Base-by-base conservation (phyloP, 2,113 vertebrate species). In the Ranitomeya imitator region DNA sequence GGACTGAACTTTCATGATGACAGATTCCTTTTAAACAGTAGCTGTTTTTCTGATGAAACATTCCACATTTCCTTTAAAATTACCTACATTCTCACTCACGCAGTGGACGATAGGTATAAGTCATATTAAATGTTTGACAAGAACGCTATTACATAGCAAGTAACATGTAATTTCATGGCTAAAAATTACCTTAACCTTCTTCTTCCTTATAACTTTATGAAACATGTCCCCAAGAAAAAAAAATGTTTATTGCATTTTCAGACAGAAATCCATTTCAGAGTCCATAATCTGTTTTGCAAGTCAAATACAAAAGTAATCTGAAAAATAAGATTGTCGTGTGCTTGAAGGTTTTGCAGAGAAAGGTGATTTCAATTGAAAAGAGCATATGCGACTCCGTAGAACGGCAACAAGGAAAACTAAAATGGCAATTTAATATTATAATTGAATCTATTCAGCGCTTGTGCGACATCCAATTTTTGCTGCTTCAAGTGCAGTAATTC, bases 261-360 rank as follows among this genome's bases (percentile, higher is more conserved):
- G 45, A 54, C 14, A 67, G 67, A 73, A 85, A 85, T 55, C 83
- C 52, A 63, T 83, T 63, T 65, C 60, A 45, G 19, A 16, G 57
- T 19, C 37, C 26, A n/a, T 37, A 52, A 83, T 54, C 54, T 85
- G 19, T 73, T 85, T 73, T 85, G 83, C 67, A 85, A 85, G 83
- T 85, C 54, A 85, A 74, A 85, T 73, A 12, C 52, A 55, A n/a
- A 14, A 19, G 55, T 16, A 85, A 85, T 73, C 26, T 74, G 54
- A 59, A 73, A 74, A 85, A 59, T 57, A 37, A 74, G 54, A 85
- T 31, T 71, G 67, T 59, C 51, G 60, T 37, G 18, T 73, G 74
- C 83, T 85, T 59, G 69, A 60, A 57, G 14, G 54, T 26, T 23
- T 73, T 60, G 51, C 23, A 31, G 83, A 52, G 67, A 85, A 73